A percentile compares a stretch with the other conserved stretches of the same genome.
These are phyloP conservation scores for Corbicula japonica DNA, from an alignment of 2,888 invertebrate species.

Conservation along the genomic window DNA sequence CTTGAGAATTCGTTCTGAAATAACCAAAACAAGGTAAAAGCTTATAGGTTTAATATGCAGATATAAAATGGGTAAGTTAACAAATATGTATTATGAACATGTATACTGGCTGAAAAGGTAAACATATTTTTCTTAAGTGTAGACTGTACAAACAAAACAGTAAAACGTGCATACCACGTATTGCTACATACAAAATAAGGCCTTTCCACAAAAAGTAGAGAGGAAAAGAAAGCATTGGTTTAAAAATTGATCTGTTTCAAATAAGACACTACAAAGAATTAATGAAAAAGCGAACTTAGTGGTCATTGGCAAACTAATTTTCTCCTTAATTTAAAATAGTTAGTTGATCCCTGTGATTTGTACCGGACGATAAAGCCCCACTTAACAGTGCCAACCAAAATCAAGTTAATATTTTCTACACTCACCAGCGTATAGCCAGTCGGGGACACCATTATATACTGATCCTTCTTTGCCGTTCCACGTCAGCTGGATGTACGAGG, in stretches of 20 bases:
- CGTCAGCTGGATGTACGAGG: constrained; percentile 32
- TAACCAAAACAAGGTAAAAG: constrained; percentile 1
- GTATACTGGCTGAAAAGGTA: neutral
- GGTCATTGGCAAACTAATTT: neutral
- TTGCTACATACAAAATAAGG: neutral
- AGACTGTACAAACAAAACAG: neutral
- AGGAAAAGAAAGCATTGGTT: too few relatives aligned
- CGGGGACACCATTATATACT: constrained; percentile 59
- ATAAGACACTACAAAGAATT: neutral
- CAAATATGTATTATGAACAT: neutral
- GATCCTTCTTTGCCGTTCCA: constrained; percentile 18
- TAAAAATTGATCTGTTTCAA: too few relatives aligned
- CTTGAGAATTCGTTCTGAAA: constrained; percentile 94
- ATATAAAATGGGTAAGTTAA: neutral
- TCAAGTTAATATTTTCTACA: neutral
- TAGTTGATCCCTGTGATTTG: neutral
- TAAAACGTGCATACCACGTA: neutral
- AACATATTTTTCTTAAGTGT: neutral
- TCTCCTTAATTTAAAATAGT: neutral
- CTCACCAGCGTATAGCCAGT: constrained; percentile 56
- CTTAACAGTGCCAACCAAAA: neutral
- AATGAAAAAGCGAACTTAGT: neutral
- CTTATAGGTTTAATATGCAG: neutral
- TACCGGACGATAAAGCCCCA: neutral
- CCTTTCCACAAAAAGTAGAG: too few relatives aligned